Evolutionary conservation across 2,888 invertebrate species (phyloP).

Genomic region (Microctonus brassicae): DNA sequence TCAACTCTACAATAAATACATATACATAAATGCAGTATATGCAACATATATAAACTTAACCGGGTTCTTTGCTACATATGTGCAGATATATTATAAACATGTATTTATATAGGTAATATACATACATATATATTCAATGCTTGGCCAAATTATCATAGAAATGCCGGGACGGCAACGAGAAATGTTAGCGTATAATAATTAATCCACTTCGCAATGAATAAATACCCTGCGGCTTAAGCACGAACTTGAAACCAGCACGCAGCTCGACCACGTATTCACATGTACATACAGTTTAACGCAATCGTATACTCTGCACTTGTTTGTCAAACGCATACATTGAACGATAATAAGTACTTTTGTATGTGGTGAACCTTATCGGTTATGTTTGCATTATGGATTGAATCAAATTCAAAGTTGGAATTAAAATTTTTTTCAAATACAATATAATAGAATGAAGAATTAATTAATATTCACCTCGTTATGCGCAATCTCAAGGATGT

Average conservation of each 20-base stretch:
- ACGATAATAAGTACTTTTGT: neutral
- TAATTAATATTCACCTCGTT: neutral
- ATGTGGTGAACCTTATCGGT: neutral
- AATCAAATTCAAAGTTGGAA: neutral
- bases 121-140: neutral
- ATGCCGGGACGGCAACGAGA: slow-evolving; percentile 15
- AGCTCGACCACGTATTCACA: slow-evolving; percentile 17
- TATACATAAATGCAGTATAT: too few relatives aligned
- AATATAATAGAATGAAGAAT: neutral
- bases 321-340: neutral
- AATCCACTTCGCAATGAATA: slow-evolving; percentile 36
- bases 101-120: too few relatives aligned
- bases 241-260: neutral
- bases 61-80: neutral
- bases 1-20: neutral
- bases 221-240: slow-evolving; percentile 36
- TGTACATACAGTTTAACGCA: slow-evolving; percentile 21
- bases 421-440: neutral
- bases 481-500: neutral
- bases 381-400: slow-evolving; percentile 9
- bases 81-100: neutral
- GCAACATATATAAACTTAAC: neutral
- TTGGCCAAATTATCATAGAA: slow-evolving; percentile 33
- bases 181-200: slow-evolving; percentile 30
- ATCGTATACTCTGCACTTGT: slow-evolving; percentile 1